Evolutionary conservation across 2,888 invertebrate species (phyloP), one percentile per base, ranked within the genome.

Genomic region (Pseudococcus viburni): DNA sequence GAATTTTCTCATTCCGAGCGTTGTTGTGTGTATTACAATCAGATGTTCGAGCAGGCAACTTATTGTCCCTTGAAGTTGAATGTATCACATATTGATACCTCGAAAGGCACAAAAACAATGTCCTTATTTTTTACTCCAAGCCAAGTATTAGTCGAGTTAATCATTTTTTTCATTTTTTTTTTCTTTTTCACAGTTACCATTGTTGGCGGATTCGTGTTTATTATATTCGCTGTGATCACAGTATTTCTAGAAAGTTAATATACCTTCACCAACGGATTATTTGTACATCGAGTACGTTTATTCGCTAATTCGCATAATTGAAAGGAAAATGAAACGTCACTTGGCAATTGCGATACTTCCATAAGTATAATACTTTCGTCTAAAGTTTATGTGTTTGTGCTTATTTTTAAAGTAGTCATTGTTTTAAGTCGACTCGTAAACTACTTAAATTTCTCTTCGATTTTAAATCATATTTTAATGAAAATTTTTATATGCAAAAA

Each of bases 191-290:
- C 94, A 97, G 99, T 99, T 89, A 99, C 99, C 89, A 94, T 99
- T 91, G 95, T 98, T 91, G 99, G 99, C 90, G 99, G 99, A 91
- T 92, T 98, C 88, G 98, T 99, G 90, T 99, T 99, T 93, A 93
- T 99, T 89, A 92, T 97, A 90, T 99, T 99, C 93, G 99, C 99
- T 0, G 92, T 98, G 89, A 97, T 98, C 89, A 97, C 99, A 8
- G 93, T 99, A 86, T 94, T 98, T 91, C 94, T 98, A 90, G 96
- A 95, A 42, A 80, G 83, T 55, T 77, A 77, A 39, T n/a, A 39
- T 9, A 42, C 15, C 39, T 17, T 77, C 77, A 77, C 17, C 39
- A 12, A 19, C 46, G 46, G 15, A 33, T 39, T 12, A 33, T 64
- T 64, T 42, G 19, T 64, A 22, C 33, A 39, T 83, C 46, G 22